Conservation (phyloP, 2,888 invertebrate genomes). For the Heliconius aoede region DNA sequence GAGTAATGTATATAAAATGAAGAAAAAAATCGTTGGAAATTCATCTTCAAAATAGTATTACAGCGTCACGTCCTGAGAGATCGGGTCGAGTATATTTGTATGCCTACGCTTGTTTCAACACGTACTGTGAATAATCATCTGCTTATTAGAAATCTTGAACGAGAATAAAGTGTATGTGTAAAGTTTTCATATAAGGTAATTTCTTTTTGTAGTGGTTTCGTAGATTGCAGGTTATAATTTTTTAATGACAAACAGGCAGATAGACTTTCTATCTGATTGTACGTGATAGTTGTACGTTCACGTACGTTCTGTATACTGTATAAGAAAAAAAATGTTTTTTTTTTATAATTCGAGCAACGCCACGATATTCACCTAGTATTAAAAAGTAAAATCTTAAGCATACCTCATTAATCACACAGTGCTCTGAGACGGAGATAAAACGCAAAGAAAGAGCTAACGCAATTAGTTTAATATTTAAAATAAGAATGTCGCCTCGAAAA, state of each 20-base stretch:
- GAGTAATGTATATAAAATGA: slow-evolving; percentile 14
- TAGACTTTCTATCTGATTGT: no score
- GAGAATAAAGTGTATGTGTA: slow-evolving; percentile 2
- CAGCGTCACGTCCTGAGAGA: slow-evolving; percentile 51
- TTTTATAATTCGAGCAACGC: not conserved
- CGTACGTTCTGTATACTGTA: no score
- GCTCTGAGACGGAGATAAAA: slow-evolving; percentile 19
- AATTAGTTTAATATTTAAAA: slow-evolving; percentile 25
- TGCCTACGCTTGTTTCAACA: slow-evolving; percentile 52
- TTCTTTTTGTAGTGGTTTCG: not conserved
- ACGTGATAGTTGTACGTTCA: no score
- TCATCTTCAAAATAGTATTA: slow-evolving; percentile 15
- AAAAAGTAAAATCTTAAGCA: not conserved
- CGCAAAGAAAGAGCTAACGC: slow-evolving; percentile 17
- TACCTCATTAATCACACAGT: slow-evolving; percentile 15
- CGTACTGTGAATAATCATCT: slow-evolving; percentile 48
- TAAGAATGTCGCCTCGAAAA: slow-evolving; percentile 20
- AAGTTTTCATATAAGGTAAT: slow-evolving; percentile 3
- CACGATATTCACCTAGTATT: not conserved
- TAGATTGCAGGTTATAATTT: not conserved
- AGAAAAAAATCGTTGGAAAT: not conserved
- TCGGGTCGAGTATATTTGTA: slow-evolving; percentile 51
- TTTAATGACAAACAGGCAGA: not conserved
- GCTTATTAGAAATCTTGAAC: slow-evolving; percentile 46
- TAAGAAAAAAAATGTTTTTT: not conserved